These are phyloP conservation scores for Bombus turneri DNA, from an alignment of 1,140 invertebrate species.

Conservation along the genomic window DNA sequence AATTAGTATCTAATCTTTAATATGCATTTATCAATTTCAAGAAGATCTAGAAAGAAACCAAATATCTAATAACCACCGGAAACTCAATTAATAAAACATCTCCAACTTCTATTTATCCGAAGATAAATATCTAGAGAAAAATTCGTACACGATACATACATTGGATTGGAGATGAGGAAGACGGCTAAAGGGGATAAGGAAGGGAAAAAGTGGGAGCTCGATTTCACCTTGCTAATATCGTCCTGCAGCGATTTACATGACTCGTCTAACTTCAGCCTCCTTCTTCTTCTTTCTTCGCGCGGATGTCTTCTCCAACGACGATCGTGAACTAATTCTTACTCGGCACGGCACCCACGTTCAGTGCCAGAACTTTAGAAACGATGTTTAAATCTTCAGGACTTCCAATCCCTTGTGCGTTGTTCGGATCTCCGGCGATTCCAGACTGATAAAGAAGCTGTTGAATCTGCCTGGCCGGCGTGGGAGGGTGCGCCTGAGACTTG, in stretches of 20 bases:
- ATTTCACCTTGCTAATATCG: slow-evolving; percentile 68
- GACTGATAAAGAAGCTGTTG: slow-evolving; percentile 86
- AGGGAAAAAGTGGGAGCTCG: slow-evolving; percentile 57
- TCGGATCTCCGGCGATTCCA: slow-evolving; percentile 82
- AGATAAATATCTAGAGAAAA: neutral
- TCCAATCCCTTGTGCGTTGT: slow-evolving; percentile 72
- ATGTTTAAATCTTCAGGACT: slow-evolving; percentile 89
- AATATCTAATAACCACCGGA: too few relatives aligned
- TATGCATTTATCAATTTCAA: neutral
- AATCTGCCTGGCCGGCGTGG: slow-evolving; percentile 84
- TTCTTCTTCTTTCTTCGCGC: slow-evolving; percentile 51
- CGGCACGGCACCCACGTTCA: slow-evolving; percentile 86
- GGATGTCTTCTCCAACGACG: slow-evolving; percentile 28
- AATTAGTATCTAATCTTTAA: neutral
- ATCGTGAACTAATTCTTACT: slow-evolving; percentile 57
- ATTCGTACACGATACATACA: neutral
- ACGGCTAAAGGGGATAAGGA: slow-evolving; percentile 1
- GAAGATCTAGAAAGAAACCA: neutral
- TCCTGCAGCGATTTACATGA: slow-evolving; percentile 67
- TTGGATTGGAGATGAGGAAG: neutral
- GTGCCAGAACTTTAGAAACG: slow-evolving; percentile 89
- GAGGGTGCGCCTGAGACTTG: slow-evolving; percentile 59
- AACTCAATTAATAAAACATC: neutral
- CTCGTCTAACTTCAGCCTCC: slow-evolving; percentile 40
- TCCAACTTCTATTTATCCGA: neutral